Evolutionary conservation across 1,140 invertebrate species (phyloP).

Genomic region (Triops cancriformis): DNA sequence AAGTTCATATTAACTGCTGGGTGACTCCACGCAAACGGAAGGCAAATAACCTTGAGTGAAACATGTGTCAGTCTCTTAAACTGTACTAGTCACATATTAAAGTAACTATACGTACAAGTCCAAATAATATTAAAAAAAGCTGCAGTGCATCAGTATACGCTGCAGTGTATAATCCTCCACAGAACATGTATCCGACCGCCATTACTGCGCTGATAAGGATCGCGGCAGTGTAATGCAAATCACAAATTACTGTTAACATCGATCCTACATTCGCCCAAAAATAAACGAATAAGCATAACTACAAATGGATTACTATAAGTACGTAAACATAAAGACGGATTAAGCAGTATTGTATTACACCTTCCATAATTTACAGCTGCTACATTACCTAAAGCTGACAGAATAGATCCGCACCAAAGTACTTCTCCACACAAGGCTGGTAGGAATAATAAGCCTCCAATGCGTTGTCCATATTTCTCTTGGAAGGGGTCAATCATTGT

Average conservation of each 20-base stretch:
- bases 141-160: conserved; percentile 74
- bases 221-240: conserved; percentile 49
- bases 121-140: conserved; percentile 65
- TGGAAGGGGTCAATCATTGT: conserved; percentile 80
- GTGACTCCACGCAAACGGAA: conserved; percentile 57
- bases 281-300: not conserved
- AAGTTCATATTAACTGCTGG: conserved; percentile 47
- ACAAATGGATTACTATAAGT: no score
- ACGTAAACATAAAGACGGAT: no score
- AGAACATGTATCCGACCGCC: conserved; percentile 63
- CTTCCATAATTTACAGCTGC: no score
- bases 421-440: conserved; percentile 70
- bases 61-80: conserved; percentile 44
- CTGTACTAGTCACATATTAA: conserved; percentile 29
- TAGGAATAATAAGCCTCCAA: conserved; percentile 68
- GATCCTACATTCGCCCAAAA: conserved; percentile 44
- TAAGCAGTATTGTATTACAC: no score
- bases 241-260: conserved; percentile 57
- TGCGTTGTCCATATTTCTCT: conserved; percentile 61
- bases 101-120: conserved; percentile 49
- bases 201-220: conserved; percentile 58
- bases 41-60: conserved; percentile 48
- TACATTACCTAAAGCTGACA: conserved; percentile 58
- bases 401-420: conserved; percentile 66
- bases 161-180: conserved; percentile 69